Evolutionary conservation across 1,140 invertebrate genomes (phyloP), one percentile per base, ranked within the genome.

Genomic region (Calliopsis andreniformis): DNA sequence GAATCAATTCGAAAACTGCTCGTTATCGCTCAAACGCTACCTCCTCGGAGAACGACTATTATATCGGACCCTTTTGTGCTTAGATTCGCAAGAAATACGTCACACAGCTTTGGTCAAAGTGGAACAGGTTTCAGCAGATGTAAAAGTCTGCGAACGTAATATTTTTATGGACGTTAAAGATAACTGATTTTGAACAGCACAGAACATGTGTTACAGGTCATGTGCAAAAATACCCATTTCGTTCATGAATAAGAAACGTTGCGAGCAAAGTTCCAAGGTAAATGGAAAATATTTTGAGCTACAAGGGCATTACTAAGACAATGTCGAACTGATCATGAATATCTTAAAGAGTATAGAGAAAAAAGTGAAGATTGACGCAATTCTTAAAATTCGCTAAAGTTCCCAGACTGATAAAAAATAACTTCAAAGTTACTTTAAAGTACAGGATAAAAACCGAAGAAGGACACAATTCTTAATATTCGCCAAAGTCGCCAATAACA

Each of bases 221-320:
- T 10, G 23, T 23, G 28, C 35, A 67, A 79, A 79, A 79, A 72
- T 79, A 79, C 72, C 71, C 42, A 25, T 25, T 47, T 42, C 12
- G 35, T 30, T 64, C 28, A 58, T 59, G 66, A 79, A 72, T 80
- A 72, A 78, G 45, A 79, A 59, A 72, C 72, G 43, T 28, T 59
- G 12, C n/a, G 16, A 20, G 20, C 10, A 55, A 35, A 51, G 25
- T n/a, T 63, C 35, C 12, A 45, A 47, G 39, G 25, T 39, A 20
- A 16, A 3, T 30, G 39, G 28, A 43, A 56, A 20, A 28, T 55
- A 32, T 55, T 63, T 42, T 16, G 18, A 51, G 30, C 20, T 51
- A 45, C 3, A 47, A 6, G 7, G 42, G 25, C 12, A 43, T 23
- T 23, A 6, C 8, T 2, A 10, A 28, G 28, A 62, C 16, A n/a